Evolutionary conservation across 2,113 vertebrate genomes (phyloP).

Genomic region (Callorhinus ursinus): DNA sequence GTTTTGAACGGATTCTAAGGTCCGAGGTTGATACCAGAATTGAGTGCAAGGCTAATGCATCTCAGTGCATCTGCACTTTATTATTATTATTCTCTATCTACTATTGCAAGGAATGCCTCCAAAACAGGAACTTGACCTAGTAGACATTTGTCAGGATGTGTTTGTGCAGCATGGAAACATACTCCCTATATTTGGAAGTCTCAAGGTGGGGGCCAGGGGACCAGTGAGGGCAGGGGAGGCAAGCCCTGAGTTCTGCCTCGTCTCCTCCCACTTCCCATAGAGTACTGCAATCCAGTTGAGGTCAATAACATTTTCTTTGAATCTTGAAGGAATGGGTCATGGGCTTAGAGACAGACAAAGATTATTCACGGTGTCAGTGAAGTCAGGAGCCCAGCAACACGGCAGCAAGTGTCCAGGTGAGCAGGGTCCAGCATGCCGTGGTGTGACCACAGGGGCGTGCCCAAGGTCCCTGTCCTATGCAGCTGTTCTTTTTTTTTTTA

Average conservation of each 20-base stretch:
- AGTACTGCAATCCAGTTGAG: not conserved
- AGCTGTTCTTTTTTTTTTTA: not conserved
- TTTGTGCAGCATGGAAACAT: not conserved
- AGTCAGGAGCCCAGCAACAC: not conserved
- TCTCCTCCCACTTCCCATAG: not conserved
- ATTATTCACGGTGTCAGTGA: not conserved
- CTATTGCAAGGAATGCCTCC: not conserved
- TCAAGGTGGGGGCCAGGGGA: not conserved
- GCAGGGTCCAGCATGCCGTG: fast-evolving
- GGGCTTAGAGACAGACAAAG: not conserved
- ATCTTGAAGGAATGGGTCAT: not conserved
- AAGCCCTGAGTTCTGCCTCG: not conserved
- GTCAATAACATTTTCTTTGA: not conserved
- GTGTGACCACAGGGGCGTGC: fast-evolving
- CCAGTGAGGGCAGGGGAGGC: fast-evolving
- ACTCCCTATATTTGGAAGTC: not conserved
- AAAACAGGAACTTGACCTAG: not conserved
- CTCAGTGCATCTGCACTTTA: not conserved
- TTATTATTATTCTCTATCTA: not conserved
- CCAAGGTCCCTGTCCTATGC: fast-evolving
- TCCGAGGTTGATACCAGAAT: not conserved
- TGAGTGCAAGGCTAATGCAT: not conserved
- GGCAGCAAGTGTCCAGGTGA: not conserved
- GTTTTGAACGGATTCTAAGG: not conserved
- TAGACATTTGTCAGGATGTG: not conserved